Base-by-base conservation (phyloP, 2,113 vertebrate genomes). In the Festucalex cinctus region DNA sequence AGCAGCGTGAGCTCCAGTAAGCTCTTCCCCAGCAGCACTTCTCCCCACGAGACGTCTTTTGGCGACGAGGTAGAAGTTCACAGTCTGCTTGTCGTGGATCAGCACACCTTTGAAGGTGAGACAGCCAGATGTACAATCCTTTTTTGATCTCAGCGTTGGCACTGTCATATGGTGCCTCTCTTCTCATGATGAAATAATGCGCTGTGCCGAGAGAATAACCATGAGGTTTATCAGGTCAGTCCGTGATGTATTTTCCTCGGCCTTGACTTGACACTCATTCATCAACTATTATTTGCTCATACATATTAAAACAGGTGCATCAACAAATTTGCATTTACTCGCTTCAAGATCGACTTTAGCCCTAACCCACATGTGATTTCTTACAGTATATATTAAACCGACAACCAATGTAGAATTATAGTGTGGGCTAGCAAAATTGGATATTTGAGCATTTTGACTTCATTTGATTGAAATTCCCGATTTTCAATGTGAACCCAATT, bases 1-100 rank as follows among this genome's bases (percentile, higher is more conserved):
- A 98, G 93, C 92, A 99, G 97, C 0, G 93, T 99, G 63, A 99
- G 97, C 86, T 98, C 95, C 83, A 98, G 97, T 89, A 99, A 99
- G 85, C 91, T 99, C 22, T 98, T 99, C 85, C 97, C 97, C 82
- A 98, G 97, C 91, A 98, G 97, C 87, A 99, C 96, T 0, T 95
- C 97, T 0, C 96, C 95, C 0, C 97, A 98, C 0, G 97, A 99
- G 92, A 96, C 96, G 0, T 98, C 97, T 36, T 99, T 98, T 0
- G 97, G 97, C 1, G 97, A 99, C 70, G 97, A 99, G 84, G 94
- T 98, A 72, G 97, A 99, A 82, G 96, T 99, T 67, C 97, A 99
- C 90, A 99, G 95, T 84, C 93, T 99, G 57, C 93, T 99, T 2
- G 96, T 99, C 58, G 97, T 99, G 19, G 97, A 99, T 81, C 97